Evolutionary conservation across 2,888 invertebrate genomes (phyloP).

Genomic region (Phyto melanocephala): DNA sequence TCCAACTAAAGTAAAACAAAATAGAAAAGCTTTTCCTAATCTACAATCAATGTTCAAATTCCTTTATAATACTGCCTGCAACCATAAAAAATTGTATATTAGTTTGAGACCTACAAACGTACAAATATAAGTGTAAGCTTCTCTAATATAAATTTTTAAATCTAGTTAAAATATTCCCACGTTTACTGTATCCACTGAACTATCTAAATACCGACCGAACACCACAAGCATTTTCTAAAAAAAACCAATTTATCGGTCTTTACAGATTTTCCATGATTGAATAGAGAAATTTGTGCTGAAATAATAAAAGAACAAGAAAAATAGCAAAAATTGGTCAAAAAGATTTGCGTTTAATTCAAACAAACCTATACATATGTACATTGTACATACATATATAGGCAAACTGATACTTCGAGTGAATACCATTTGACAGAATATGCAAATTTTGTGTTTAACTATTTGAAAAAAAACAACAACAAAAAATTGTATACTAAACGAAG

Average conservation of each 20-base stretch:
- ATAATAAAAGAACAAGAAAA: not conserved
- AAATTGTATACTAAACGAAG: no score
- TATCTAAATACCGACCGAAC: no score
- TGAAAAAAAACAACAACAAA: no score
- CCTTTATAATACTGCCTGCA: not conserved
- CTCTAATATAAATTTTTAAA: not conserved
- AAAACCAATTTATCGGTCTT: slow-evolving; percentile 53
- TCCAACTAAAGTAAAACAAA: no score
- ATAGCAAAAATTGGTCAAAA: slow-evolving; percentile 6
- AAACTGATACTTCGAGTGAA: no score
- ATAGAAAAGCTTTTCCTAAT: no score
- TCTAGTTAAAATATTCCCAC: slow-evolving; percentile 41
- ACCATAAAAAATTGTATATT: slow-evolving; percentile 23
- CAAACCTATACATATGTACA: not conserved
- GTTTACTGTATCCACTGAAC: slow-evolving; percentile 1
- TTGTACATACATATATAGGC: no score
- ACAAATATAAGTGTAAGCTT: not conserved
- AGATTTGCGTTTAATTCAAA: not conserved
- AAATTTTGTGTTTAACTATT: slow-evolving; percentile 23
- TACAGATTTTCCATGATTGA: slow-evolving; percentile 61
- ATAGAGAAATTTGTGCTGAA: slow-evolving; percentile 23
- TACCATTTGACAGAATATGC: not conserved
- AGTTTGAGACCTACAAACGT: not conserved
- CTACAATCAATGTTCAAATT: not conserved
- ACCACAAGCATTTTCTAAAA: slow-evolving; percentile 8